A percentile compares a stretch with the other conserved stretches of the same genome.
These are phyloP conservation scores for Plumapathes pennacea DNA, from an alignment of 92 coral and sea anemone species.

Conservation along the genomic window DNA sequence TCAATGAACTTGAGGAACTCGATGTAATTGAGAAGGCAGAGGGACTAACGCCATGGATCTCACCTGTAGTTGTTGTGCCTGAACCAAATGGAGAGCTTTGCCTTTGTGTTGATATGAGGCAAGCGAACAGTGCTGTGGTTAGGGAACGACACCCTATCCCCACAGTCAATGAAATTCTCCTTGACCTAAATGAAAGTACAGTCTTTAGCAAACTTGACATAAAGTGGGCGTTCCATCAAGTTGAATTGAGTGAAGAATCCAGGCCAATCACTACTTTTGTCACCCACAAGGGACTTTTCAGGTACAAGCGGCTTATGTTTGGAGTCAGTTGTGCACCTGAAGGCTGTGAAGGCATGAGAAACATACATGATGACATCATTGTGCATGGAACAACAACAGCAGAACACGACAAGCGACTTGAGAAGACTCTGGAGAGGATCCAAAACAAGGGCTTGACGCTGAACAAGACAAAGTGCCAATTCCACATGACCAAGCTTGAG, in stretches of 20 bases:
- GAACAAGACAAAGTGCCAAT: conserved; percentile 54
- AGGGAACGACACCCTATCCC: conserved; percentile 40
- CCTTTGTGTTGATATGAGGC: conserved; percentile 55
- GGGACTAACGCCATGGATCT: conserved; percentile 47
- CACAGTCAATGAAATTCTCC: conserved; percentile 33
- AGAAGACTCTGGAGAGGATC: conserved; percentile 31
- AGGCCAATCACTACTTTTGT: conserved; percentile 35
- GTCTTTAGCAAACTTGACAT: conserved; percentile 38
- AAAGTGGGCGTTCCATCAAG: conserved; percentile 33
- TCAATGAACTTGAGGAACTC: conserved; percentile 25
- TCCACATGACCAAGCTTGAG: conserved; percentile 38
- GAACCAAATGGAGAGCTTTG: conserved; percentile 39
- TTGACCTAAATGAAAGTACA: conserved; percentile 23
- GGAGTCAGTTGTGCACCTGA: conserved; percentile 39
- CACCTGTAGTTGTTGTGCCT: conserved; percentile 42
- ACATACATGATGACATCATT: conserved; percentile 50
- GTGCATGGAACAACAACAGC: conserved; percentile 46
- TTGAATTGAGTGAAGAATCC: conserved; percentile 31
- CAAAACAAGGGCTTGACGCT: conserved; percentile 31
- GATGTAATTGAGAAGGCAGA: conserved; percentile 37
- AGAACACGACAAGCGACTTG: conserved; percentile 55
- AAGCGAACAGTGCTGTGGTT: conserved; percentile 30
- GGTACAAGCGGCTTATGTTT: conserved; percentile 51
- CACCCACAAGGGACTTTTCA: conserved; percentile 35
- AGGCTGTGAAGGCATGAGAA: conserved; percentile 52